These are phyloP conservation scores for Phortica magna DNA, from an alignment of 2,888 invertebrate species.

Conservation along the genomic window DNA sequence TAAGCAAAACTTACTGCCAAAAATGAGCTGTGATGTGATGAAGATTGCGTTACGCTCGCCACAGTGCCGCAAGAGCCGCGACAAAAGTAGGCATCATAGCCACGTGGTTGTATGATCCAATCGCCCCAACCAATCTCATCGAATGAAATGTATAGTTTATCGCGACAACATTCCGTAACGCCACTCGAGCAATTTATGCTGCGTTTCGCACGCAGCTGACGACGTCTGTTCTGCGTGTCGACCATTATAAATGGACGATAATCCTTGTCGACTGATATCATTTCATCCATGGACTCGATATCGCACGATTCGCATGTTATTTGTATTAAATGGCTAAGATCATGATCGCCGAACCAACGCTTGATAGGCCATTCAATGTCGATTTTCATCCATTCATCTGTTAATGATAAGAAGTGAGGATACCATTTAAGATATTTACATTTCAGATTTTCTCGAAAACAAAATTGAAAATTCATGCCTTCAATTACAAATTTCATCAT, in stretches of 20 bases:
- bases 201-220: constrained; percentile 80
- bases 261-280: constrained; percentile 85
- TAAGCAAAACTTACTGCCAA: constrained; percentile 82
- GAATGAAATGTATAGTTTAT: constrained; percentile 89
- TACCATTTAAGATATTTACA: not conserved
- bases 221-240: constrained; percentile 86
- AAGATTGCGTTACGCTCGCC: constrained; percentile 83
- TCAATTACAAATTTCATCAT: no score
- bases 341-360: constrained; percentile 86
- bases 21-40: constrained; percentile 85
- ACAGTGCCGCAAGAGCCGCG: constrained; percentile 88
- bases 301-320: constrained; percentile 89
- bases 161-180: constrained; percentile 88
- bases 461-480: no score
- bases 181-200: constrained; percentile 85
- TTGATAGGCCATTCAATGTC: constrained; percentile 87
- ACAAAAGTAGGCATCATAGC: constrained; percentile 93
- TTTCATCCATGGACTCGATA: constrained; percentile 80
- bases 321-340: constrained; percentile 85
- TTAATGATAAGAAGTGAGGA: not conserved
- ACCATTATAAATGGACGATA: constrained; percentile 88
- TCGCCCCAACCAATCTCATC: constrained; percentile 92
- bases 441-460: not conserved
- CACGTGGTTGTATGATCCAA: constrained; percentile 90
- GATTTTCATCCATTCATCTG: constrained; percentile 90